phyloP scores from a whole-genome alignment of 2,888 invertebrate species.

The Branchipolynoe longqiensis region DNA sequence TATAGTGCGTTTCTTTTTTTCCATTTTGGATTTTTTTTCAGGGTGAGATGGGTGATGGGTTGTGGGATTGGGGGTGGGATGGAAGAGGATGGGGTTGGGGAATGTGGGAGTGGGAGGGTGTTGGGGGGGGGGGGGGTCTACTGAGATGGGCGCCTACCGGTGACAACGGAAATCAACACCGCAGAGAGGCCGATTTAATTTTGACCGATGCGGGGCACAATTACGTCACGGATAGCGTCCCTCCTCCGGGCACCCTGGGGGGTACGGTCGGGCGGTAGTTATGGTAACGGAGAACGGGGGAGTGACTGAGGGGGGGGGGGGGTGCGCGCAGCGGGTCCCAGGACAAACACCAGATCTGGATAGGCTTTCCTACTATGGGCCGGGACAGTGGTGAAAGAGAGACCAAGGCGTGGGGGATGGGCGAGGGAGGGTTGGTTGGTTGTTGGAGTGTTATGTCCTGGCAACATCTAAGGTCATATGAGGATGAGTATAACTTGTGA shows the following conservation, averaged over 20 bases:
- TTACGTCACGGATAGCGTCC: constrained; percentile 25
- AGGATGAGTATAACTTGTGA: too few species aligned
- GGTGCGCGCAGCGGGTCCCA: neutral
- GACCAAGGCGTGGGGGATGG: too few species aligned
- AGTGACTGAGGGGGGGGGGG: neutral
- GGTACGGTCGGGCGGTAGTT: neutral
- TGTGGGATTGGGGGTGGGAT: neutral
- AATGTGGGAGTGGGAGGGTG: neutral
- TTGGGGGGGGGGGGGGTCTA: neutral
- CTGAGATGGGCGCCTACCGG: neutral
- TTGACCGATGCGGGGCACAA: constrained; percentile 5
- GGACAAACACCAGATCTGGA: constrained; percentile 20
- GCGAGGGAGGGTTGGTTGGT: too few species aligned
- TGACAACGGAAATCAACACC: constrained; percentile 42
- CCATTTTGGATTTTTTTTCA: too few species aligned
- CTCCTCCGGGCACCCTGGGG: neutral
- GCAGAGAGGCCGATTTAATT: constrained; percentile 12
- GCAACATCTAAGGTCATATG: too few species aligned
- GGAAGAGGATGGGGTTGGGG: neutral
- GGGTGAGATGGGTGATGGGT: too few species aligned
- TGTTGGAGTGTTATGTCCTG: too few species aligned
- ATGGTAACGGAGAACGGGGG: too few species aligned
- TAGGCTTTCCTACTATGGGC: too few species aligned
- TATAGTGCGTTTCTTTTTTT: too few species aligned
- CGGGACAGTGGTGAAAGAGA: too few species aligned